Percentiles rank a stretch among this genome's conserved stretches.
Conservation (phyloP, 2,888 invertebrate species). For the Blomia tropicalis region DNA sequence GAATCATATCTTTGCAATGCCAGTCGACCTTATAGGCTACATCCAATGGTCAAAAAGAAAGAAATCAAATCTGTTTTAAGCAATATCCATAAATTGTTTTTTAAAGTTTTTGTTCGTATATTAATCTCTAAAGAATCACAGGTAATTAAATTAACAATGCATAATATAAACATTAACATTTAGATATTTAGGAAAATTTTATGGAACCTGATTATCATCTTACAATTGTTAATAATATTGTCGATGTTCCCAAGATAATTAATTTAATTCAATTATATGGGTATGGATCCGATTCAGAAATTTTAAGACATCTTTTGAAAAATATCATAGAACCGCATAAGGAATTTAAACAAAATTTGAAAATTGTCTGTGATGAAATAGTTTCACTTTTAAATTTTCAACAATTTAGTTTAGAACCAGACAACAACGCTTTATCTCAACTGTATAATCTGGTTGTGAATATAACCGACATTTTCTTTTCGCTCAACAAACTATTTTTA, state of each 20-base stretch:
- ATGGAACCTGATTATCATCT: background rate
- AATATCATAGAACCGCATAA: background rate
- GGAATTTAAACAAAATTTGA: background rate
- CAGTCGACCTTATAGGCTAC: conserved; percentile 48
- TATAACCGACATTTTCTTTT: conserved; percentile 9
- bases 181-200: conserved; percentile 1
- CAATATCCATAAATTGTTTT: conserved; percentile 43
- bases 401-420: background rate
- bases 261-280: conserved; percentile 61
- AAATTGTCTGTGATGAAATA: background rate
- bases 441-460: conserved; percentile 4
- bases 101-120: conserved; percentile 56
- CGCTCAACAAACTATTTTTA: background rate
- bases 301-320: background rate
- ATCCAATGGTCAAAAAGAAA: conserved; percentile 36
- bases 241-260: conserved; percentile 64
- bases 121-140: conserved; percentile 60
- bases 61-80: conserved; percentile 45
- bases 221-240: conserved; percentile 57
- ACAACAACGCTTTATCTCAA: background rate
- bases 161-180: background rate
- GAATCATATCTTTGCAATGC: conserved; percentile 58
- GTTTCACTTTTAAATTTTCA: background rate
- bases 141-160: conserved; percentile 37
- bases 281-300: conserved; percentile 37